Conservation (phyloP, 1,140 invertebrate species). For the Dryas iulia region DNA sequence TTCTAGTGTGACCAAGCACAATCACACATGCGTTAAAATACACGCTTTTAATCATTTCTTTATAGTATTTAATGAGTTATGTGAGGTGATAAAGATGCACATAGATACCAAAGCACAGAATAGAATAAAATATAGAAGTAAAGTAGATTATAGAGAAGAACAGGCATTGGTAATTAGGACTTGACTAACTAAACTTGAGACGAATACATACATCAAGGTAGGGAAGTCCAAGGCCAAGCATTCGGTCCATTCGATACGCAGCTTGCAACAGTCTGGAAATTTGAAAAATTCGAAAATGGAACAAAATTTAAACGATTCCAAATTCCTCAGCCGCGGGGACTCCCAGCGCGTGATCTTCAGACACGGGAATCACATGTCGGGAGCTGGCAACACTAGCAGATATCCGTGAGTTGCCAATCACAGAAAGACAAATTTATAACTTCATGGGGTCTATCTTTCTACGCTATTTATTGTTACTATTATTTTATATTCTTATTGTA, state of each 20-base stretch:
- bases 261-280: slow-evolving; percentile 14
- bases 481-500: slow-evolving; percentile 19
- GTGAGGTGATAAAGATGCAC: slow-evolving; percentile 21
- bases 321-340: slow-evolving; percentile 83
- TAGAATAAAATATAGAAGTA: slow-evolving; percentile 13
- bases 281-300: slow-evolving; percentile 26
- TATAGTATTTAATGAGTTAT: slow-evolving; percentile 22
- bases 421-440: slow-evolving; percentile 29
- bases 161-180: neutral
- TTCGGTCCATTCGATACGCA: neutral
- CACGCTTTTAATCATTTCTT: slow-evolving; percentile 53
- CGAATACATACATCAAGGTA: neutral
- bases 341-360: slow-evolving; percentile 87
- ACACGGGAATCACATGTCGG: slow-evolving; percentile 85
- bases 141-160: slow-evolving; percentile 10
- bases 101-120: slow-evolving; percentile 20
- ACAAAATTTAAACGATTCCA: slow-evolving; percentile 43
- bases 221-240: neutral
- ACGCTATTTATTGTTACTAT: slow-evolving; percentile 26
- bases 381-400: slow-evolving; percentile 77
- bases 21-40: slow-evolving; percentile 47
- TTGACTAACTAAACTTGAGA: neutral
- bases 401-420: slow-evolving; percentile 74
- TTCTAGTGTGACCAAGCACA: slow-evolving; percentile 53
- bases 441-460: slow-evolving; percentile 32